Evolutionary conservation across 2,797 vertebrate genomes (phyloP), one percentile per base, ranked within the genome.

Genomic region (Fundulus diaphanus): DNA sequence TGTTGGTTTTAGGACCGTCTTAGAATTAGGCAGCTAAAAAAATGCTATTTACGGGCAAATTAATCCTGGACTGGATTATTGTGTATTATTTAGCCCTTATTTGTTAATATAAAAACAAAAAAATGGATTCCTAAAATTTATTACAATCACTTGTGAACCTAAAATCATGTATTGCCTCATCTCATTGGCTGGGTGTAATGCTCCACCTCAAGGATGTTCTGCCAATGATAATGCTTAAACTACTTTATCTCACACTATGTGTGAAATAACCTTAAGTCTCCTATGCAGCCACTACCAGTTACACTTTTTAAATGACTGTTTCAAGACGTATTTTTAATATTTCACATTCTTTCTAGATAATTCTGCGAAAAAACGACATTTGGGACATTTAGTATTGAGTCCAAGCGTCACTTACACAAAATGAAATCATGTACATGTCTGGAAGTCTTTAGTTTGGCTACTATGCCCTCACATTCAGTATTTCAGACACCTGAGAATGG

Each of bases 261-360:
- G 51, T 71, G 70, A 33, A 9, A 40, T 74, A 69, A n/a, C 63
- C 7, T 44, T 40, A 68, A 52, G 65, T 18, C 46, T 44, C 46
- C 40, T 61, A 54, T 73, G 54, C 52, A 76, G 74, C 73, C 61
- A 35, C 52, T 59, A 51, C 57, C 37, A 74, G 69, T 77, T 79
- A 74, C 52, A 70, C n/a, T 68, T 22, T 51, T 71, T 27, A 82
- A 83, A 80, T 29, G n/a, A 77, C 69, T 24, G 29, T 56, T 72
- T 82, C 35, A 69, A 56, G 74, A 83, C 85, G 33, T 59, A 77
- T 78, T 78, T 91, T 84, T 81, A 77, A 80, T 87, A 59, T 15
- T 9, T 13, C 5, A 2, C 70, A 24, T 54, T 42, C 73, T 68
- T 66, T 31, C 27, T 33, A 70, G 66, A 48, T 67, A 72, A 29